Conservation (phyloP, 2,113 vertebrate species). For the Mola mola region DNA sequence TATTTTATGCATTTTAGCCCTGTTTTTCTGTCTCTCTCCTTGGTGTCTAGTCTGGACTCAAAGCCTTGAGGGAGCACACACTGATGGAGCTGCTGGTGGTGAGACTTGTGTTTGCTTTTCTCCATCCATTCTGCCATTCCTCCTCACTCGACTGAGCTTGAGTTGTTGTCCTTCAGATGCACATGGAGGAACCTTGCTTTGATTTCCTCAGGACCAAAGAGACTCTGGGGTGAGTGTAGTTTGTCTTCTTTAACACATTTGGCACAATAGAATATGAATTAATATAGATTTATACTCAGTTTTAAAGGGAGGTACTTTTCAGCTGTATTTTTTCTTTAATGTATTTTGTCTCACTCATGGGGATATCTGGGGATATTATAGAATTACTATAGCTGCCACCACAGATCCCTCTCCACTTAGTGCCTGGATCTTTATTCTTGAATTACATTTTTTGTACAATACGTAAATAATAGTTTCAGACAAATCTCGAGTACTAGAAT, state of each 20-base stretch:
- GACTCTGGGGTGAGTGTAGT: conserved; percentile 90
- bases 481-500: too few relatives aligned
- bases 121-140: neutral
- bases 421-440: too few relatives aligned
- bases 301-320: too few relatives aligned
- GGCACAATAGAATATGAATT: too few relatives aligned
- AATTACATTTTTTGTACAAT: too few relatives aligned
- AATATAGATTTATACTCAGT: too few relatives aligned
- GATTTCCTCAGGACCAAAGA: conserved; percentile 98
- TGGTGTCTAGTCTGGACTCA: conserved; percentile 87
- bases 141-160: conserved; percentile 3
- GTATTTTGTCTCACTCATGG: too few relatives aligned
- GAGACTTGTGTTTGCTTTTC: conserved; percentile 61
- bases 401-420: too few relatives aligned
- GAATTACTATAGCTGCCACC: too few relatives aligned
- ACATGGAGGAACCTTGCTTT: conserved; percentile 98
- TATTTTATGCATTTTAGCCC: neutral
- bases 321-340: too few relatives aligned
- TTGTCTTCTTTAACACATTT: neutral
- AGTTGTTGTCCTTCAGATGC: conserved; percentile 87
- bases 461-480: too few relatives aligned
- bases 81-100: conserved; percentile 97
- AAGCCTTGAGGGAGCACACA: conserved; percentile 89
- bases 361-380: too few relatives aligned
- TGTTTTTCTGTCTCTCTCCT: neutral